Conservation (phyloP, 2,797 vertebrate species). For the Tinamus major region DNA sequence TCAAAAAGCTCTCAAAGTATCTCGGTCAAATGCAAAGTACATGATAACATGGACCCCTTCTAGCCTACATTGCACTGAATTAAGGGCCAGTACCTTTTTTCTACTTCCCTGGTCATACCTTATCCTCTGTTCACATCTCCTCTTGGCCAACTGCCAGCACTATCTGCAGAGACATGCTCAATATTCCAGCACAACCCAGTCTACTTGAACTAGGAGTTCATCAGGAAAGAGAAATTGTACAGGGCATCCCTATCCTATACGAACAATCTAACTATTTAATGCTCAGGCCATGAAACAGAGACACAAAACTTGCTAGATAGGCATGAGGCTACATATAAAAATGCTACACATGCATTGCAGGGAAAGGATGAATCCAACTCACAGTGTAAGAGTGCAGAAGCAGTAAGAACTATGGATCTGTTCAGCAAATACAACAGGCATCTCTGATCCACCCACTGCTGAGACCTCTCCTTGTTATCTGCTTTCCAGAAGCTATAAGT, state of each 20-base stretch:
- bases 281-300: background rate
- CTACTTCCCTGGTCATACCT: background rate
- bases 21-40: background rate
- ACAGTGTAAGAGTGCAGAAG: background rate
- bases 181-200: background rate
- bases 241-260: background rate
- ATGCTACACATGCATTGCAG: background rate
- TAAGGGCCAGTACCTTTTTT: background rate
- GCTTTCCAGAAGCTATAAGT: background rate
- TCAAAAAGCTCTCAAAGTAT: background rate
- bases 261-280: background rate
- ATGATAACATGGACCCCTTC: background rate
- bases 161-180: background rate
- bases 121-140: background rate
- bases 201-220: accelerated
- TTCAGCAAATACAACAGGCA: background rate
- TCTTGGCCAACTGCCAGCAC: background rate
- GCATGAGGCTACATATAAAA: background rate
- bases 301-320: background rate
- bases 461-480: background rate
- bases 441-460: background rate
- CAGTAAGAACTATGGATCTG: background rate
- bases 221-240: background rate
- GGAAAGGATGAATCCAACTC: background rate
- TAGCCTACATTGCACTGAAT: background rate